Base-by-base conservation (phyloP, 2,888 invertebrate genomes). In the Pelosia muscerda region DNA sequence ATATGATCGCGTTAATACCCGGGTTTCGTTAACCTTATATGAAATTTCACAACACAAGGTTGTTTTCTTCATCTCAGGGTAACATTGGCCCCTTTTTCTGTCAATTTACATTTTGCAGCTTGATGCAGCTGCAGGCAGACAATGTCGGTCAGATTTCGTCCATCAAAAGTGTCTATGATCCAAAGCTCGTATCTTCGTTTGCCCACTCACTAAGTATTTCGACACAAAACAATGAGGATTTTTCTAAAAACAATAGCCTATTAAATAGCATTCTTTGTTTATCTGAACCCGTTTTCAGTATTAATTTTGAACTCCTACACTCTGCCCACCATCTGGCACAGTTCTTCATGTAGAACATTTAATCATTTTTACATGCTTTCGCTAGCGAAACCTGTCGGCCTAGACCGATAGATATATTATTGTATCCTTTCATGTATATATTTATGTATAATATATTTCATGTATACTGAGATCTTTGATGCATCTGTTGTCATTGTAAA, bases 281-380 rank as follows among this genome's bases (percentile, higher is more conserved):
- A 84, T 74, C 76, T 81, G 84, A 85, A 88, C 86, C 72, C 80
- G 78, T 84, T 88, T 88, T 89, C 80, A 81, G 83, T 83, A 87
- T 87, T 81, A 86, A 87, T 89, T 86, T 81, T 60, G 74, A 76
- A 88, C 91, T 87, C 91, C 92, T 88, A 92, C 92, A 84, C 84
- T 77, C 86, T 71, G 67, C 90, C 90, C 86, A 91, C 81, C 58
- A 66, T 26, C 64, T 55, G 63, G 58, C 68, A 54, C 28, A 79
- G 83, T 84, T 76, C n/a, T 9, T 49, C 49, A 49, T n/a, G 49
- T 49, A n/a, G 78, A 79, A 79, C 72, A 69, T 72, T 74, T 80
- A 85, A 85, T 80, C 82, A 83, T 83, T 83, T 79, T 85, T 79
- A 88, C 9, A 84, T 78, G 80, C 71, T 77, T 80, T n/a, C n/a